Percentiles rank a stretch among this genome's conserved stretches.
phyloP scores from a whole-genome alignment of 2,888 invertebrate genomes.

The Drosophila nr. perissopoda region DNA sequence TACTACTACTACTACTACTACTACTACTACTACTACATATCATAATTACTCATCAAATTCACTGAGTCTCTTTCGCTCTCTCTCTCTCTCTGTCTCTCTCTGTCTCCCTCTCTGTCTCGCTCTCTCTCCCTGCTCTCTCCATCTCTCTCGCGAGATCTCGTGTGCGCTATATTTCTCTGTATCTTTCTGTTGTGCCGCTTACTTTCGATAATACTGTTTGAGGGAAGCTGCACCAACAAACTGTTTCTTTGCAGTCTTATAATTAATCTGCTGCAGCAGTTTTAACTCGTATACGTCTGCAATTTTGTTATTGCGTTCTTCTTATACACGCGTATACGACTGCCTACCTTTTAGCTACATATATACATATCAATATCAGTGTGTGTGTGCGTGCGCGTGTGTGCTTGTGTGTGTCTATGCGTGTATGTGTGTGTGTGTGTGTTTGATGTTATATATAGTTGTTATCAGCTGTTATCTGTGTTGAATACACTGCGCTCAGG shows the following conservation, averaged over 20 bases:
- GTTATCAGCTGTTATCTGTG: constrained; percentile 45
- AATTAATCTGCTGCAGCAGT: constrained; percentile 14
- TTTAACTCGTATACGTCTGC: neutral
- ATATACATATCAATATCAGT: constrained; percentile 6
- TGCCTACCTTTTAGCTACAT: constrained; percentile 7
- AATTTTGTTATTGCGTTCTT: neutral
- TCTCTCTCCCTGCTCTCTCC: neutral
- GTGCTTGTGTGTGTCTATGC: constrained; percentile 11
- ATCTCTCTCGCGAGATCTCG: neutral
- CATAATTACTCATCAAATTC: constrained; percentile 2
- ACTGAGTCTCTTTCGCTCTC: neutral
- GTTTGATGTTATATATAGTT: constrained; percentile 15
- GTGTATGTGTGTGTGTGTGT: constrained; percentile 14
- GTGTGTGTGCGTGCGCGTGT: constrained; percentile 10
- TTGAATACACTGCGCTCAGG: constrained; percentile 46
- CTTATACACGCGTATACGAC: constrained; percentile 6
- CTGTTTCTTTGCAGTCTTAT: neutral
- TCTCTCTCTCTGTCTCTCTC: neutral
- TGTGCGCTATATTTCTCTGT: constrained; percentile 2
- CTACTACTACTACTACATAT: neutral
- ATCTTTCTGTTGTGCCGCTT: constrained; percentile 14
- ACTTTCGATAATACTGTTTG: constrained; percentile 7
- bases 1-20: neutral
- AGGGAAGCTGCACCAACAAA: constrained; percentile 22
- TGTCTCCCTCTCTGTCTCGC: neutral